A percentile compares a stretch with the other conserved stretches of the same genome.
Evolutionary conservation across 2,797 vertebrate genomes (phyloP).

Genomic region (Sebastiscus tertius): DNA sequence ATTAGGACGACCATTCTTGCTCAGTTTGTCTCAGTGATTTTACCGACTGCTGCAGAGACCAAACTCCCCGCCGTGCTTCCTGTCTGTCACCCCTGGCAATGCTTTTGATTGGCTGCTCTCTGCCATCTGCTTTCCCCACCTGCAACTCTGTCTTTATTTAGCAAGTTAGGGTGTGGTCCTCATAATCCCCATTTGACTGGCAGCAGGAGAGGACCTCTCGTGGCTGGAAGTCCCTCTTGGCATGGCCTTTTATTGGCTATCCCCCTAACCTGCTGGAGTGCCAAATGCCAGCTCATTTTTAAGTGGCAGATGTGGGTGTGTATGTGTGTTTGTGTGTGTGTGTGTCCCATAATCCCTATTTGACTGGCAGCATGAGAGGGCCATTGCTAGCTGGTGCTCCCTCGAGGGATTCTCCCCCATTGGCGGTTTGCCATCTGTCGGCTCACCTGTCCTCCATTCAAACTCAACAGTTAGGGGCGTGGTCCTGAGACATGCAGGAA

Average conservation of each 20-base stretch:
- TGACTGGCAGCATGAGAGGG: conserved; percentile 83
- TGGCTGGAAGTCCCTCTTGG: conserved; percentile 74
- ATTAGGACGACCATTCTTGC: background rate
- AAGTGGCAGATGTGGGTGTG: conserved; percentile 67
- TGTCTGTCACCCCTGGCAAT: conserved; percentile 80
- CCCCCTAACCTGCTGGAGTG: conserved; percentile 50
- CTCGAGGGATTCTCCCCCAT: conserved; percentile 65
- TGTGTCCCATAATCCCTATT: conserved; percentile 78
- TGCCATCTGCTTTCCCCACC: conserved; percentile 74
- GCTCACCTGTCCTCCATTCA: conserved; percentile 69
- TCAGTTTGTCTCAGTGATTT: conserved; percentile 35
- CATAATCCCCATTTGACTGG: conserved; percentile 85
- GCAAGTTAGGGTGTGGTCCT: conserved; percentile 73
- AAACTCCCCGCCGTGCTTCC: conserved; percentile 57
- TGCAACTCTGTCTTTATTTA: conserved; percentile 75
- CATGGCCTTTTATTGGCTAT: conserved; percentile 71
- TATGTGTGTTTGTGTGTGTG: conserved; percentile 10
- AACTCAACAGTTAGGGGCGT: conserved; percentile 61
- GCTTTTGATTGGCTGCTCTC: conserved; percentile 69
- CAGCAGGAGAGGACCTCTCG: conserved; percentile 80
- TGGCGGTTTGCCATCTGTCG: conserved; percentile 74
- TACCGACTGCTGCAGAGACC: conserved; percentile 33
- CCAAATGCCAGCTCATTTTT: conserved; percentile 70
- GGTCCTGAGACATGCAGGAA: conserved; percentile 37
- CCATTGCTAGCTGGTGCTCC: conserved; percentile 58